Base-by-base conservation (phyloP, 1,140 invertebrate species). In the Zaprionus lachaisei region DNA sequence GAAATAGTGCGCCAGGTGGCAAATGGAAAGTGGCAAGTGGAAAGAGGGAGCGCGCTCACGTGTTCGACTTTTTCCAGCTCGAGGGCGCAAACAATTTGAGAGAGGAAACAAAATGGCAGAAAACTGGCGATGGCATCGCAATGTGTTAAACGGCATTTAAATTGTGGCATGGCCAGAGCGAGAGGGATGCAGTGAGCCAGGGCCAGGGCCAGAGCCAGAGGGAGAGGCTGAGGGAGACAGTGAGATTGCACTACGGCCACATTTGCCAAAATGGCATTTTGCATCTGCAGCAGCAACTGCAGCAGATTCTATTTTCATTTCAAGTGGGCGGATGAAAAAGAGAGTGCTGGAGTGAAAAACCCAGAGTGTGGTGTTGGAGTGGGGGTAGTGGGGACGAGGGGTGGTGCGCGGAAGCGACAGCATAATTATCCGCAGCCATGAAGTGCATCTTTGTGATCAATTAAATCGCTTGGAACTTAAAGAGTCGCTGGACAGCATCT, bases 81-180 rank as follows among this genome's bases (percentile, higher is more conserved):
- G 41, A 47, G 41, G 41, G 41, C 41, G n/a, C 41, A 47, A 47
- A 47, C 41, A 47, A 47, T 47, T 47, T 47, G 41, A 47, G 41
- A 47, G 41, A 47, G 41, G 41, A 47, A 47, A 47, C 41, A 47
- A 47, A 47, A 47, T 47, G 41, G 41, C 41, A 47, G 41, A 47
- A 47, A 47, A 47, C 41, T 47, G 41, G 41, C 41, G 41, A 47
- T 47, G 41, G 41, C 41, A 47, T 47, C 41, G 41, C 41, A 47
- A 47, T 47, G 41, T 47, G 41, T 47, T 47, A 47, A 47, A 47
- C 41, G 41, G 41, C 41, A 47, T 47, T 47, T 47, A 47, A 47
- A 47, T 47, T 17, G 41, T 47, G 41, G 41, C 41, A 44, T 17
- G 41, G n/a, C 41, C n/a, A 44, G 41, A 17, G n/a, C 38, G n/a